Conservation (phyloP, 2,888 invertebrate species). For the Andrena bucephala region DNA sequence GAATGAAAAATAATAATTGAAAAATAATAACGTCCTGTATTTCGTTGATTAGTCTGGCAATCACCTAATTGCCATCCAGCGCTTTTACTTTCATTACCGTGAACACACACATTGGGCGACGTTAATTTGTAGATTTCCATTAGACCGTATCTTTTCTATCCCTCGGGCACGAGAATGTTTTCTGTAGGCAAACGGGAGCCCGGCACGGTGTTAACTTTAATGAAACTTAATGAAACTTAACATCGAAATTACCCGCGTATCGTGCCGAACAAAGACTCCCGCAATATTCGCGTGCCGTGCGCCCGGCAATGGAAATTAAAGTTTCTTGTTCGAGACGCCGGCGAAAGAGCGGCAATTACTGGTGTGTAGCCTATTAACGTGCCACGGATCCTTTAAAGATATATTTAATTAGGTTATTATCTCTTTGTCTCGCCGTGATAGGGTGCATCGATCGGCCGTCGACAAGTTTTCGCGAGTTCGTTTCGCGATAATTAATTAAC, state of each 20-base stretch:
- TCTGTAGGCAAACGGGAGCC: background rate
- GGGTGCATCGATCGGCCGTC: background rate
- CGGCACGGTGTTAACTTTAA: slow-evolving; percentile 47
- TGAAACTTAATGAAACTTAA: slow-evolving; percentile 65
- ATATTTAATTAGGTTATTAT: slow-evolving; percentile 16
- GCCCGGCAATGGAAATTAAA: slow-evolving; percentile 52
- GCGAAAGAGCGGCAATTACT: slow-evolving; percentile 17
- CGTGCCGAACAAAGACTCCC: slow-evolving; percentile 10
- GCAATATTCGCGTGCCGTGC: slow-evolving; percentile 26
- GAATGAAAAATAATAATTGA: background rate
- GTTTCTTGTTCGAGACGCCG: slow-evolving; percentile 12
- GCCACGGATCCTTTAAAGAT: slow-evolving; percentile 8
- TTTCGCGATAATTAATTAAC: slow-evolving; percentile 16
- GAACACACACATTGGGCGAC: background rate
- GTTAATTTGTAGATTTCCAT: slow-evolving; percentile 50
- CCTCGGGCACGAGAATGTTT: no score
- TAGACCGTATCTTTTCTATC: slow-evolving; percentile 20
- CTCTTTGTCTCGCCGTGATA: background rate
- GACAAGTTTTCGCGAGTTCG: background rate
- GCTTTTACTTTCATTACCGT: background rate
- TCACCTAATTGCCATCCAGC: slow-evolving; percentile 20
- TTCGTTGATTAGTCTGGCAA: slow-evolving; percentile 11
- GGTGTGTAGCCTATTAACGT: background rate
- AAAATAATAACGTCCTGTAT: background rate
- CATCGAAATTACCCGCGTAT: slow-evolving; percentile 30